These are phyloP conservation scores for Drosophila ustulata DNA, from an alignment of 2,888 invertebrate genomes.

Conservation along the genomic window DNA sequence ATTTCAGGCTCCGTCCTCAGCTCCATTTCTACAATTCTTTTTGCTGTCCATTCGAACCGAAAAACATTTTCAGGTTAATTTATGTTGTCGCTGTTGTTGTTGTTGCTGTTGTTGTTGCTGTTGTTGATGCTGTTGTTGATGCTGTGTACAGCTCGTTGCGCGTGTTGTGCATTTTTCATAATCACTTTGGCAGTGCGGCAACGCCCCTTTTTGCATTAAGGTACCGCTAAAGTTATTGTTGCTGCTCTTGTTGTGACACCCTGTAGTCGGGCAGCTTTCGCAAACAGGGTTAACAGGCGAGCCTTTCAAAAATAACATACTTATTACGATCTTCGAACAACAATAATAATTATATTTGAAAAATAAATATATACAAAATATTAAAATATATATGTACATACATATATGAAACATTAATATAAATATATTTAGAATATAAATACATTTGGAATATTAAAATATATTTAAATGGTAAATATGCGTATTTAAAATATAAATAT, in stretches of 20 bases:
- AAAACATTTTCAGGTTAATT: slow-evolving; percentile 17
- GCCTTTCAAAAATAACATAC: no score
- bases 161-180: slow-evolving; percentile 66
- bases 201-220: slow-evolving; percentile 62
- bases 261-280: slow-evolving; percentile 3
- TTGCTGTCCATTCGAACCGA: slow-evolving; percentile 6
- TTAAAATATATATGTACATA: no score
- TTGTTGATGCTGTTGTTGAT: slow-evolving; percentile 35
- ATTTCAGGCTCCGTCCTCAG: slow-evolving; percentile 15
- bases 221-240: slow-evolving; percentile 52
- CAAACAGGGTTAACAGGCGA: not conserved
- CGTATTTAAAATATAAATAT: no score
- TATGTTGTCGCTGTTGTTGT: slow-evolving; percentile 19
- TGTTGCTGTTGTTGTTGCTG: slow-evolving; percentile 20
- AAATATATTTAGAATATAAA: no score
- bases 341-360: no score
- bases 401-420: no score
- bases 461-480: no score
- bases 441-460: no score
- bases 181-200: slow-evolving; percentile 55
- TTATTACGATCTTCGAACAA: no score
- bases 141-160: slow-evolving; percentile 47
- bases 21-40: slow-evolving; percentile 12
- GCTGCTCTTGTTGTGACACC: slow-evolving; percentile 23
- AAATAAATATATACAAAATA: no score